Base-by-base conservation (phyloP, 30 jellyfish, hydroid and myxozoan genomes). In the Rhopilema esculentum region DNA sequence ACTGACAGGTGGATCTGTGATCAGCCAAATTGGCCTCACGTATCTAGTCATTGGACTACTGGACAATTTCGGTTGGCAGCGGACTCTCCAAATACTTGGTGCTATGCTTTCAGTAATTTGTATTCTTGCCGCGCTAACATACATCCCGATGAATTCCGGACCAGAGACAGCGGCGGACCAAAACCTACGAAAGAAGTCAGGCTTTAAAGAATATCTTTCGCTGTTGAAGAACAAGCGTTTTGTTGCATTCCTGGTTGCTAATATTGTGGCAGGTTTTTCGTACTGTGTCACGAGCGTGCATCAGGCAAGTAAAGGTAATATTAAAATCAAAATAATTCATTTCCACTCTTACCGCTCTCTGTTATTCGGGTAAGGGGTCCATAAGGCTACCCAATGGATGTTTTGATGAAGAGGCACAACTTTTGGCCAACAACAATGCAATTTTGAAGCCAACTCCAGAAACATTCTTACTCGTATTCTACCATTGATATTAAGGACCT, bases 221-320 rank as follows among this genome's bases (percentile, higher is more conserved):
- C 49, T 26, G 49, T 20, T 73, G 25, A 73, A 23, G 33, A 73
- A 23, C 48, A 73, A 33, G 20, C 49, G 64, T 17, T 31, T 25
- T 16, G 50, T 73, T 1, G 26, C 32, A 7, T 73, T 31, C 51
- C 17, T 73, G 4, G 1, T 73, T 32, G 69, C 40, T 4, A 49
- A 25, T 40, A 8, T 40, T 4, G 40, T 73, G 23, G 84, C 48
- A 18, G 30, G 81, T 28, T 63, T 80, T 24, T 51, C 89, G 19
- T 80, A 27, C 50, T 66, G 69, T 26, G 84, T 84, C 21, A 49
- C 87, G 26, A 69, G 84, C 19, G 69, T 70, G 24, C 93, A 84
- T 24, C 93, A 84, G 93, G 93, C 74, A 57, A 31, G 86, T 21
- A 27, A 27, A 74, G 24, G 40, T 63, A 19, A 63, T n/a, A 18